A percentile compares a stretch with the other conserved stretches of the same genome.
These are phyloP conservation scores for Ennomos fuscantarius DNA, from an alignment of 2,888 invertebrate genomes.

Conservation along the genomic window DNA sequence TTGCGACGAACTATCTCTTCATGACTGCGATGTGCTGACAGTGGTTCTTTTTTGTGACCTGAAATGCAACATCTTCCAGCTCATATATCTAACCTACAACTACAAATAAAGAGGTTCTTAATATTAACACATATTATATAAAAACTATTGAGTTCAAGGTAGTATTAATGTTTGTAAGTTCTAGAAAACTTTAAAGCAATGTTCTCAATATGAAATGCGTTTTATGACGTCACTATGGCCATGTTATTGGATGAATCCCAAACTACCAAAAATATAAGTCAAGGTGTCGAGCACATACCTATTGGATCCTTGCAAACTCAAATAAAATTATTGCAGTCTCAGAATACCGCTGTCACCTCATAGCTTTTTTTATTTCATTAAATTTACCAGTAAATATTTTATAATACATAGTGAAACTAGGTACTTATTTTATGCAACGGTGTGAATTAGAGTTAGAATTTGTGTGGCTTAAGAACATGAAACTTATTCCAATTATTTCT, in stretches of 20 bases:
- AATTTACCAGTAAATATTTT: too few relatives aligned
- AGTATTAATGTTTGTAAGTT: not conserved
- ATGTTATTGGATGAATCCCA: constrained; percentile 24
- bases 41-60: constrained; percentile 62
- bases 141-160: too few relatives aligned
- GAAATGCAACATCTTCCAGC: constrained; percentile 5
- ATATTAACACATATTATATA: too few relatives aligned
- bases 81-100: too few relatives aligned
- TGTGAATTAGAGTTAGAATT: too few relatives aligned
- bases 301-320: not conserved
- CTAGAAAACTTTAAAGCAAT: not conserved
- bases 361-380: too few relatives aligned
- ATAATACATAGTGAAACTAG: too few relatives aligned
- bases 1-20: constrained; percentile 69
- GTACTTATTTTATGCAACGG: too few relatives aligned
- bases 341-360: too few relatives aligned
- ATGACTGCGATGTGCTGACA: constrained; percentile 72
- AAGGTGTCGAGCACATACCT: constrained; percentile 8
- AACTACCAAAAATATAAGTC: constrained; percentile 19
- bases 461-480: too few relatives aligned
- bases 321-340: constrained; percentile 5
- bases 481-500: too few relatives aligned
- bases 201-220: constrained; percentile 3
- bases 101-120: too few relatives aligned
- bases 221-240: constrained; percentile 9